Evolutionary conservation across 2,113 vertebrate species (phyloP).

Genomic region (Epinephelus cyanopodus): DNA sequence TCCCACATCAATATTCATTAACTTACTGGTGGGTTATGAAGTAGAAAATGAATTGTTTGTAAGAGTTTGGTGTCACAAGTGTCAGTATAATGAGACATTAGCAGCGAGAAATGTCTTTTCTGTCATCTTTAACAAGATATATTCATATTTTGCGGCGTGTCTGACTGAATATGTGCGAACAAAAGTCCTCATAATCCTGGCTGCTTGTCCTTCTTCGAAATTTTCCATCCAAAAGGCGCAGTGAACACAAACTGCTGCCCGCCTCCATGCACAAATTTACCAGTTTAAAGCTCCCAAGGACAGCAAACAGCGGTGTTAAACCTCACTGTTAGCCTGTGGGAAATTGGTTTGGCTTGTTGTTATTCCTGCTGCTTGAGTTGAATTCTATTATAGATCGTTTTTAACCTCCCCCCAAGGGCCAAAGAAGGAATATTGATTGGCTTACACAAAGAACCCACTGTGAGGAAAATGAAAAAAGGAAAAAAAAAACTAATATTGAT

Average conservation of each 20-base stretch:
- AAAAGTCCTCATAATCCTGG: neutral
- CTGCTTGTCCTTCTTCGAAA: neutral
- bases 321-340: constrained; percentile 41
- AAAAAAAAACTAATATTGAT: constrained; percentile 65
- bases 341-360: constrained; percentile 64
- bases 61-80: neutral
- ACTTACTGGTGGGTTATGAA: constrained; percentile 12
- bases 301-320: constrained; percentile 16
- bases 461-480: constrained; percentile 54
- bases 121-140: neutral
- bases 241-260: neutral
- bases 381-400: constrained; percentile 71
- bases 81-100: neutral
- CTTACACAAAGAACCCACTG: constrained; percentile 59
- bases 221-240: constrained; percentile 1
- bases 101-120: neutral
- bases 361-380: constrained; percentile 66
- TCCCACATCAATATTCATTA: constrained; percentile 48
- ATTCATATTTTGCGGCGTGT: neutral
- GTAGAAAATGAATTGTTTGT: constrained; percentile 44
- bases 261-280: neutral
- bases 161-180: neutral
- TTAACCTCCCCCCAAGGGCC: constrained; percentile 59
- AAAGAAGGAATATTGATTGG: constrained; percentile 69
- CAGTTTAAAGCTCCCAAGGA: constrained; percentile 9